phyloP scores from a whole-genome alignment of 2,888 invertebrate genomes.

The Amblyjoppa proteus region DNA sequence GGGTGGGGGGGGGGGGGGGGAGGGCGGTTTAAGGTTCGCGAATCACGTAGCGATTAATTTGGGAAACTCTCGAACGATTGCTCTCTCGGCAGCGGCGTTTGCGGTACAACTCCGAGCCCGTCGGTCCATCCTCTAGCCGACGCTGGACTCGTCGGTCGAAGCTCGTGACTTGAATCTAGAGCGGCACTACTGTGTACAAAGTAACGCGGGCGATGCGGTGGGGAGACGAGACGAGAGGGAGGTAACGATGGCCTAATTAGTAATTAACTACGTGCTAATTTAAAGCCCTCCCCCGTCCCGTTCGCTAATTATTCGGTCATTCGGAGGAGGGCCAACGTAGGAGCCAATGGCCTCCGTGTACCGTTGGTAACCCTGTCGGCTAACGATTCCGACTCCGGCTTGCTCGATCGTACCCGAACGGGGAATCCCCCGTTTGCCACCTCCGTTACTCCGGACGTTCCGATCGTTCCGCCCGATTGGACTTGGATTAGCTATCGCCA shows the following conservation, averaged over 20 bases:
- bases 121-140: neutral
- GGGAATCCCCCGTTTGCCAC: constrained; percentile 16
- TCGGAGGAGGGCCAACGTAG: constrained; percentile 13
- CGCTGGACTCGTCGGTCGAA: constrained; percentile 54
- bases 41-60: constrained; percentile 4
- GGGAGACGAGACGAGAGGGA: constrained; percentile 49
- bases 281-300: constrained; percentile 5
- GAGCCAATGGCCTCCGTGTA: no score
- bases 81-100: neutral
- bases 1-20: neutral
- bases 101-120: neutral
- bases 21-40: neutral
- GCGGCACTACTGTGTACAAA: constrained; percentile 67
- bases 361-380: neutral
- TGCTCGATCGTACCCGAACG: neutral
- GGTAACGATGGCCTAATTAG: constrained; percentile 70
- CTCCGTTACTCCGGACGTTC: constrained; percentile 40
- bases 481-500: constrained; percentile 39
- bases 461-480: constrained; percentile 49
- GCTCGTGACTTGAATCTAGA: constrained; percentile 70
- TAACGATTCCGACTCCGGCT: neutral
- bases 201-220: constrained; percentile 48
- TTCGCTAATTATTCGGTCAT: constrained; percentile 59
- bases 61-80: constrained; percentile 5
- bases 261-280: constrained; percentile 63